phyloP scores from a whole-genome alignment of 2,113 vertebrate genomes.

The Vidua macroura region DNA sequence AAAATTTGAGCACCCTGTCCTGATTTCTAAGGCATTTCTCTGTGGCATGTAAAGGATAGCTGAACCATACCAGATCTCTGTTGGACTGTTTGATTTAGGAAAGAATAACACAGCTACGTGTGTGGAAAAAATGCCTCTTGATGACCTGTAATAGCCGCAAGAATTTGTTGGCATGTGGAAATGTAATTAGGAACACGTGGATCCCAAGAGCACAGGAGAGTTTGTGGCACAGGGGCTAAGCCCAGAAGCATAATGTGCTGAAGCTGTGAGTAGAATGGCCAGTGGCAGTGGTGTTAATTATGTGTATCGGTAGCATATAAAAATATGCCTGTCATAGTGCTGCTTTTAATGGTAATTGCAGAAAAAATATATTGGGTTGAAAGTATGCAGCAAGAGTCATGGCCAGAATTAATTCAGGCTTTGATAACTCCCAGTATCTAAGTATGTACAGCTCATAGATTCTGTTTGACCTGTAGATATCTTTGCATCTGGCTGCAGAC shows the following conservation, averaged over 20 bases:
- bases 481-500: not conserved
- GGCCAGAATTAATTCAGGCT: not conserved
- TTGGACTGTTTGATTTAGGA: not conserved
- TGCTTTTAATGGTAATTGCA: not conserved
- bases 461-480: not conserved
- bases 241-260: not conserved
- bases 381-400: not conserved
- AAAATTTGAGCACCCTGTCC: not conserved
- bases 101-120: not conserved
- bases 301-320: not conserved
- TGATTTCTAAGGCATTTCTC: not conserved
- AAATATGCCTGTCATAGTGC: not conserved
- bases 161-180: not conserved
- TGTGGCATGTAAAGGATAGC: not conserved
- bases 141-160: not conserved
- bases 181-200: not conserved
- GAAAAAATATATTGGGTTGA: not conserved
- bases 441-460: not conserved
- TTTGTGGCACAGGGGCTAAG: not conserved
- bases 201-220: not conserved
- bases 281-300: not conserved
- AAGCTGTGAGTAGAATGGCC: not conserved
- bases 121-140: not conserved
- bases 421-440: not conserved
- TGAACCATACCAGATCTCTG: not conserved